Evolutionary conservation across 2,888 invertebrate genomes (phyloP), one percentile per base, ranked within the genome.

Genomic region (Spisula solida): DNA sequence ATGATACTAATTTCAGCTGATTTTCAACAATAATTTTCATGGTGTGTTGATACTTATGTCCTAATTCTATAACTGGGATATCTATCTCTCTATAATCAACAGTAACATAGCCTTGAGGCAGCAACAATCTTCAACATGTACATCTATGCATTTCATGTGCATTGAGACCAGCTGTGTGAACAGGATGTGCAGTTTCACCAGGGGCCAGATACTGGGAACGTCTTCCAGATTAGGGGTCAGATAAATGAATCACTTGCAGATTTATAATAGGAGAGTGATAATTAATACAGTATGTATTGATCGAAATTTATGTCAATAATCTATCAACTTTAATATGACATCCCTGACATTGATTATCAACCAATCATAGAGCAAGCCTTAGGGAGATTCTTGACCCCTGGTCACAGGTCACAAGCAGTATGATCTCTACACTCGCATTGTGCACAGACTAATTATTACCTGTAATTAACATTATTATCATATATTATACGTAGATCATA

Each of bases 281-380:
- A 66, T 25, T 66, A 66, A 66, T 66, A 66, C 60, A 66, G 51
- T 51, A 51, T 51, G 51, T 25, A 66, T 25, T n/a, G 60, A 66
- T 66, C 25, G 25, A 82, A 47, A 47, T 60, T 60, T 34, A 60
- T 82, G 60, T 60, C 60, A 47, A 47, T 18, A 20, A 84, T 84
- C 84, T 12, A 84, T 84, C 84, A 84, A 78, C 55, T 84, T 78
- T 84, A 75, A 78, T 66, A 82, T 84, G 84, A 75, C 78, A 84
- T 48, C 48, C 78, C 18, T 29, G 82, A 78, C 84, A 84, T 82
- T 83, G 75, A 83, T 83, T 51, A 84, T 84, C 84, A 70, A 82
- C 82, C 60, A 66, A 82, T 78, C 78, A 84, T 8, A 47, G 83
- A 29, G 18, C 60, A 14, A 51, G 75, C 82, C 78, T 75, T 0